Conservation (phyloP, 2,113 vertebrate genomes). For the Ailurus styani region DNA sequence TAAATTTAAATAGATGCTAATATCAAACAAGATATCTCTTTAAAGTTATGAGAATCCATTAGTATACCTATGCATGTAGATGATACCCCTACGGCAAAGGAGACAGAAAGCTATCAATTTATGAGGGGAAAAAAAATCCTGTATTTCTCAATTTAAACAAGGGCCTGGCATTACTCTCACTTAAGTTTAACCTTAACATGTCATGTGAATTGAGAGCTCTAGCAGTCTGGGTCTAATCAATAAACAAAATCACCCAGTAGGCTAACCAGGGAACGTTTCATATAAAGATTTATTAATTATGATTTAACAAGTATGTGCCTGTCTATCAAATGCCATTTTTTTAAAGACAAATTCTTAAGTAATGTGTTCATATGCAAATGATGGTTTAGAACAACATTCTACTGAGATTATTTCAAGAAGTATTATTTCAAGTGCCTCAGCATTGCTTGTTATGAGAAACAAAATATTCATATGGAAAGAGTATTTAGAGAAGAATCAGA, state of each 20-base stretch:
- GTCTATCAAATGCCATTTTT: too few relatives aligned
- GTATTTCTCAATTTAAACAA: not conserved
- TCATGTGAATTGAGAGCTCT: not conserved
- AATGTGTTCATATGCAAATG: not conserved
- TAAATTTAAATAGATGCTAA: not conserved
- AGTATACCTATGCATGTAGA: not conserved
- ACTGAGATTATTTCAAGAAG: not conserved
- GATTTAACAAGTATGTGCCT: not conserved
- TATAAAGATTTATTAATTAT: not conserved
- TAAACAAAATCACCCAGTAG: not conserved
- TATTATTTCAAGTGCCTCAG: not conserved
- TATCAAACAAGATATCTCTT: not conserved
- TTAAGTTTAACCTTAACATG: not conserved
- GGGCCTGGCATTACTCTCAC: not conserved
- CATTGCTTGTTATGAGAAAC: not conserved
- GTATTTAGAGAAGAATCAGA: not conserved
- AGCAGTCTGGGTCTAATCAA: not conserved
- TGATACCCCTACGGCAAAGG: not conserved
- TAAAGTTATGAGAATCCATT: not conserved
- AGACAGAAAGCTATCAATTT: not conserved
- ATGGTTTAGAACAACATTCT: not conserved
- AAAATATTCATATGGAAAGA: not conserved
- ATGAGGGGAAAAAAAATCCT: not conserved
- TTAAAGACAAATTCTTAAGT: not conserved
- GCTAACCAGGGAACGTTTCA: not conserved